Evolutionary conservation across 1,140 invertebrate species (phyloP), one percentile per base, ranked within the genome.

Genomic region (Aphelenchoides besseyi): DNA sequence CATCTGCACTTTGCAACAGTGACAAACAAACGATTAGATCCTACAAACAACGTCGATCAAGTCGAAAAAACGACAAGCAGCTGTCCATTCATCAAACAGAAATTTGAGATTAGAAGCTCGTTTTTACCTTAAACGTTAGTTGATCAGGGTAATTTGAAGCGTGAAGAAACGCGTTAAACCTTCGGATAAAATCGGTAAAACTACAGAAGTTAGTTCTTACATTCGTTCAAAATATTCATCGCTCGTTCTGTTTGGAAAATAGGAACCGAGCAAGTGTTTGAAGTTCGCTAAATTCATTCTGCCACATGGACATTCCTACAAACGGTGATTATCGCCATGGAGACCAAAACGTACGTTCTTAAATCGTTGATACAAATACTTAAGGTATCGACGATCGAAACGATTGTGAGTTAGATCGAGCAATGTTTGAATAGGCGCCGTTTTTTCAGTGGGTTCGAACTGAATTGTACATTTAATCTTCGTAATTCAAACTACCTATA

Each of bases 271-370:
- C n/a, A 82, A 54, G 12, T 63, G 80, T 32, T 67, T 72, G 35
- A 82, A 82, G 48, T 84, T 82, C n/a, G 69, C 18, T 30, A 80
- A 69, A 54, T 70, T 73, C 80, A 82, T 82, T 64, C 80, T 59
- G 12, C 80, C 80, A 3, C 75, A 52, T 23, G 80, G 80, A 26
- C 82, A 82, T 71, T 84, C 80, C 82, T 82, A 70, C 35, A 12
- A 74, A 35, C 3, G 16, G 18, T 30, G 0, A 75, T 9, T 29
- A 23, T 76, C n/a, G 12, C n/a, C 16, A 76, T 61, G 33, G 75
- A 30, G 23, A 67, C 9, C 2, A 28, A 33, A 35, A 71, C 71
- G 74, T 54, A 81, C 80, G 72, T 82, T 82, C 63, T 82, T 82
- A 66, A 82, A 82, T 33, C 63, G 68, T 0, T 72, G 72, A 59